phyloP scores from a whole-genome alignment of 2,113 vertebrate species.

The Phoenicopterus ruber region DNA sequence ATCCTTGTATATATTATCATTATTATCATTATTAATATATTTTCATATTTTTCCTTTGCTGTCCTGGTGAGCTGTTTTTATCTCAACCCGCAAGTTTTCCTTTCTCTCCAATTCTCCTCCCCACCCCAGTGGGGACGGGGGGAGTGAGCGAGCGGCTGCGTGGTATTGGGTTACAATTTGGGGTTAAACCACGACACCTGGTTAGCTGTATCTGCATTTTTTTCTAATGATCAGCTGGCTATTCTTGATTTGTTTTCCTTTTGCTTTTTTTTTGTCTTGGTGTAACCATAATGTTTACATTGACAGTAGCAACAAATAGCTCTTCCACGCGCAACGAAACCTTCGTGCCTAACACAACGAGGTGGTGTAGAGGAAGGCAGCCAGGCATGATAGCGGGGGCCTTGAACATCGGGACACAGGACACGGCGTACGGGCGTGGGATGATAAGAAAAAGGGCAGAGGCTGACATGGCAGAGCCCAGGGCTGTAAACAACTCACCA shows the following conservation, averaged over 20 bases:
- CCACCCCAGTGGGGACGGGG: too few relatives aligned
- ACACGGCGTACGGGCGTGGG: accelerated
- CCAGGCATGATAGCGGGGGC: not conserved
- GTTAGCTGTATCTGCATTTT: not conserved
- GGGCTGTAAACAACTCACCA: not conserved
- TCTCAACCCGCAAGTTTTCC: too few relatives aligned
- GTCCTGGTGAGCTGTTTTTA: too few relatives aligned
- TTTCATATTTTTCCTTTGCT: too few relatives aligned
- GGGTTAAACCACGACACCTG: too few relatives aligned
- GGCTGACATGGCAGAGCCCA: not conserved
- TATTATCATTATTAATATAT: too few relatives aligned
- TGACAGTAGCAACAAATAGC: not conserved
- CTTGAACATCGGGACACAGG: not conserved
- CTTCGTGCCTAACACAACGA: not conserved
- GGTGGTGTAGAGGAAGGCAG: not conserved
- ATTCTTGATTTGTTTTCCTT: not conserved
- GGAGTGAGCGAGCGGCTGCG: too few relatives aligned
- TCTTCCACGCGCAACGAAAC: not conserved
- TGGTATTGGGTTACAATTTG: too few relatives aligned
- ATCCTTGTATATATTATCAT: too few relatives aligned
- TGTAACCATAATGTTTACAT: not conserved
- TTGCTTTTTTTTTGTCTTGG: not conserved
- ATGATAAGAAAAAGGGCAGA: not conserved
- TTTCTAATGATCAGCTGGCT: not conserved
- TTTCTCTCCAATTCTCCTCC: too few relatives aligned